These are phyloP conservation scores for Drosophila flavopinicola DNA, from an alignment of 2,888 invertebrate species.

Conservation along the genomic window DNA sequence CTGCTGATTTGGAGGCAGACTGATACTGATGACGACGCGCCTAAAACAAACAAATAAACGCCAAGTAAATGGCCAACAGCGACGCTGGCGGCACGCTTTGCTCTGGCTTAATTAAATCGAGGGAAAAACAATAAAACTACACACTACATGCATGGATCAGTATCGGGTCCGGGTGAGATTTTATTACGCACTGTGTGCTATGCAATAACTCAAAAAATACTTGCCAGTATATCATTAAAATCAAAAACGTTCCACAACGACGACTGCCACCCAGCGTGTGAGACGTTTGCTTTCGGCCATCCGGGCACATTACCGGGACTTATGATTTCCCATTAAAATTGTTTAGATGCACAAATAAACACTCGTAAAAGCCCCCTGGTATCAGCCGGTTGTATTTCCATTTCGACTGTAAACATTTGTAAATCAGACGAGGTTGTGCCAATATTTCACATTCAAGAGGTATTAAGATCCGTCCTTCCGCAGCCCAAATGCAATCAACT, in stretches of 20 bases:
- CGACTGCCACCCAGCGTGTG: constrained; percentile 67
- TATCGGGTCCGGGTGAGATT: constrained; percentile 51
- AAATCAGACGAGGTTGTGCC: constrained; percentile 22
- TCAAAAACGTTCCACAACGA: constrained; percentile 57
- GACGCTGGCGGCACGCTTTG: constrained; percentile 73
- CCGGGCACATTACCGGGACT: constrained; percentile 28
- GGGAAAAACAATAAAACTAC: constrained; percentile 70
- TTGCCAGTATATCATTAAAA: constrained; percentile 75
- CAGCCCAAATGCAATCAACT: neutral
- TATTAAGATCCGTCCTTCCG: no score
- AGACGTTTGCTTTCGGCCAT: constrained; percentile 32
- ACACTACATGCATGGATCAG: constrained; percentile 3
- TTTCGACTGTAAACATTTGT: constrained; percentile 52
- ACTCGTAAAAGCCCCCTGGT: constrained; percentile 53
- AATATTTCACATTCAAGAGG: constrained; percentile 11
- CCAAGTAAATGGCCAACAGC: constrained; percentile 70
- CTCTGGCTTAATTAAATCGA: constrained; percentile 74
- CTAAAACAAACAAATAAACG: constrained; percentile 79
- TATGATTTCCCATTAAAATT: constrained; percentile 69
- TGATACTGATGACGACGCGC: constrained; percentile 68
- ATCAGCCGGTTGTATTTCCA: constrained; percentile 25
- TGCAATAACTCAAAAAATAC: constrained; percentile 79
- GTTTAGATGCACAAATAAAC: constrained; percentile 78
- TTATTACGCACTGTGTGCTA: constrained; percentile 60
- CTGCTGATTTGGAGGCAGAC: constrained; percentile 20